Percentiles rank a stretch among this genome's conserved stretches.
These are phyloP conservation scores for Gracilinanus agilis DNA, from an alignment of 2,113 vertebrate genomes.

Conservation along the genomic window DNA sequence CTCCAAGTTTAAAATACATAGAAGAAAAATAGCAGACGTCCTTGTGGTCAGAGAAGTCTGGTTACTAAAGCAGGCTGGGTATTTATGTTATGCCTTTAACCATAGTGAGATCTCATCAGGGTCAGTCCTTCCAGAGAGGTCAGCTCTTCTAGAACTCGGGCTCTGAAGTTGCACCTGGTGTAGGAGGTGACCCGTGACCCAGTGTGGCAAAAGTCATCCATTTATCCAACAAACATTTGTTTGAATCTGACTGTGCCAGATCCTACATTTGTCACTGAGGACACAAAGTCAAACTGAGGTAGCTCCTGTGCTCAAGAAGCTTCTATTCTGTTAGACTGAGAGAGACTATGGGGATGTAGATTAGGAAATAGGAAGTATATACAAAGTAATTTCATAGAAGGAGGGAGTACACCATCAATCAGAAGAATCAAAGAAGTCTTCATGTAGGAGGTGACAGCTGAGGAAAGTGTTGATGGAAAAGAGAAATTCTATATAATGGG, in stretches of 20 bases:
- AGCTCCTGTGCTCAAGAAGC: not conserved
- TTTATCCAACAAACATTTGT: not conserved
- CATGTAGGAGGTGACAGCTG: not conserved
- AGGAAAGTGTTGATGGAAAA: not conserved
- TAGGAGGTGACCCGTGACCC: no score
- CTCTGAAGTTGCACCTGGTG: not conserved
- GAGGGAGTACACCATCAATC: not conserved
- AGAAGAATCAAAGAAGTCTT: not conserved
- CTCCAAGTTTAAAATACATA: not conserved
- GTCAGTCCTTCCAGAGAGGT: not conserved
- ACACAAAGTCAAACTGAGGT: not conserved
- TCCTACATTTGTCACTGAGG: not conserved
- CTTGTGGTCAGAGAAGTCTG: not conserved
- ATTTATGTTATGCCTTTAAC: not conserved
- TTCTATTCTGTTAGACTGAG: not conserved
- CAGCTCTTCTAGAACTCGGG: not conserved
- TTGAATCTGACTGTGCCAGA: not conserved
- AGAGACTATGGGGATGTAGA: not conserved
- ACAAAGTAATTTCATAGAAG: not conserved
- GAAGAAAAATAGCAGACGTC: not conserved
- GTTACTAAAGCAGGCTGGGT: not conserved
- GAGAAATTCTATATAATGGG: not conserved
- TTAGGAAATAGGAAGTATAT: not conserved
- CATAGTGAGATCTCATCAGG: not conserved
- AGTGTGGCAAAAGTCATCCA: not conserved